Percentiles rank a stretch among this genome's conserved stretches.
phyloP scores from a whole-genome alignment of 2,797 vertebrate species.

The Syngnathus rostellatus region DNA sequence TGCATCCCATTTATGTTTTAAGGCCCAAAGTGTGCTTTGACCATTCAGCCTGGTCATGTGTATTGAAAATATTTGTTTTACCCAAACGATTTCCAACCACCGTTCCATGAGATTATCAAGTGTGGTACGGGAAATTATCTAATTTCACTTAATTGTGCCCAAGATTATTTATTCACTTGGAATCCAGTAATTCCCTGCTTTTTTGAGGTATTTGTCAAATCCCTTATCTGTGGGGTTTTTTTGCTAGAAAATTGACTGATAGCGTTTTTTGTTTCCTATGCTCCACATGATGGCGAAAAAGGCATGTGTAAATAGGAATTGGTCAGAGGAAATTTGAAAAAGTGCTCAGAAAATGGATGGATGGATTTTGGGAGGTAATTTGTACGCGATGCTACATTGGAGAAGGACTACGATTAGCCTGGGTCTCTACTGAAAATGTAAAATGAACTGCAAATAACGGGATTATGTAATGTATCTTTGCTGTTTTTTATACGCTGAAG shows the following conservation, averaged over 20 bases:
- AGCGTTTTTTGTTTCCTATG: no score
- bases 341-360: no score
- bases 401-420: neutral
- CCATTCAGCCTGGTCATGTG: slow-evolving; percentile 16
- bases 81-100: neutral
- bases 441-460: no score
- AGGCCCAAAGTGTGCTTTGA: slow-evolving; percentile 66
- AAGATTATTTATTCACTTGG: neutral
- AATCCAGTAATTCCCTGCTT: neutral
- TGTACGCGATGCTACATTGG: no score
- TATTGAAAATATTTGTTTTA: neutral
- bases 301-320: no score
- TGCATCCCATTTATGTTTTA: slow-evolving; percentile 62
- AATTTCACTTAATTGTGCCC: neutral
- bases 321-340: no score
- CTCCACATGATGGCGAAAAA: no score
- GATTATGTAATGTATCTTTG: no score
- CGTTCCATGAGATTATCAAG: no score
- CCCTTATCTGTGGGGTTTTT: neutral
- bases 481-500: no score
- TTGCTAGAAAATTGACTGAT: neutral
- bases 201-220: neutral
- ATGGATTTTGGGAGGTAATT: no score
- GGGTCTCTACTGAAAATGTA: neutral
- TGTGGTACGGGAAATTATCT: neutral